Conservation (phyloP, 2,888 invertebrate genomes). For the Polydesmus complanatus region DNA sequence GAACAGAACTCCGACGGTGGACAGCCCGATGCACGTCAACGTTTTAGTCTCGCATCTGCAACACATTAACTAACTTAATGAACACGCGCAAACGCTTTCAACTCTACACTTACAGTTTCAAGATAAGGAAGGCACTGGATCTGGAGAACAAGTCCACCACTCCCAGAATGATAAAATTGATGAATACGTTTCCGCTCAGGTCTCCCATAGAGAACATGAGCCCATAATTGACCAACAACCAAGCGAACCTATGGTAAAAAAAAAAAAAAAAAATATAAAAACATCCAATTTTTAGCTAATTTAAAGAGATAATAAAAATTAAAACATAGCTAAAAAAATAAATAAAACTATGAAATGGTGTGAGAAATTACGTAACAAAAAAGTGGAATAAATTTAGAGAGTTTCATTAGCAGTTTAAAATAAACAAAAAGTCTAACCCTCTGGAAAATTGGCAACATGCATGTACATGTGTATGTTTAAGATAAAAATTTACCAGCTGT, state of each 20-base stretch:
- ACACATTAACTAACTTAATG: not conserved
- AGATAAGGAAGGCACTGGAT: not conserved
- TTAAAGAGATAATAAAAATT: too few relatives aligned
- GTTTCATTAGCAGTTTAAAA: too few relatives aligned
- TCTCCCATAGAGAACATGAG: conserved; percentile 4
- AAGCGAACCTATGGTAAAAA: conserved; percentile 9
- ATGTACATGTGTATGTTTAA: too few relatives aligned
- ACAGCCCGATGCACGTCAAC: not conserved
- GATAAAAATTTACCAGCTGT: conserved; percentile 5
- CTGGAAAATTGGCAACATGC: too few relatives aligned
- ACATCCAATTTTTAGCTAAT: too few relatives aligned
- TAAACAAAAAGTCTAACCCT: too few relatives aligned
- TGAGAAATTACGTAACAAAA: too few relatives aligned
- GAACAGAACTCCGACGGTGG: not conserved
- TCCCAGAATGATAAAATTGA: conserved; percentile 8
- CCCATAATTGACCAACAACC: conserved; percentile 2
- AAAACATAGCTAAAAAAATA: too few relatives aligned
- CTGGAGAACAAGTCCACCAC: conserved; percentile 2
- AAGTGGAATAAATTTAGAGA: too few relatives aligned
- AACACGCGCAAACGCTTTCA: not conserved
- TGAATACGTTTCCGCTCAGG: conserved; percentile 1
- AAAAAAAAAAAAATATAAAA: too few relatives aligned
- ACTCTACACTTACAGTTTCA: conserved; percentile 1
- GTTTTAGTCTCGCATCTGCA: not conserved
- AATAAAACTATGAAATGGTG: too few relatives aligned